Evolutionary conservation across 2,797 vertebrate genomes (phyloP).

Genomic region (Fratercula arctica): DNA sequence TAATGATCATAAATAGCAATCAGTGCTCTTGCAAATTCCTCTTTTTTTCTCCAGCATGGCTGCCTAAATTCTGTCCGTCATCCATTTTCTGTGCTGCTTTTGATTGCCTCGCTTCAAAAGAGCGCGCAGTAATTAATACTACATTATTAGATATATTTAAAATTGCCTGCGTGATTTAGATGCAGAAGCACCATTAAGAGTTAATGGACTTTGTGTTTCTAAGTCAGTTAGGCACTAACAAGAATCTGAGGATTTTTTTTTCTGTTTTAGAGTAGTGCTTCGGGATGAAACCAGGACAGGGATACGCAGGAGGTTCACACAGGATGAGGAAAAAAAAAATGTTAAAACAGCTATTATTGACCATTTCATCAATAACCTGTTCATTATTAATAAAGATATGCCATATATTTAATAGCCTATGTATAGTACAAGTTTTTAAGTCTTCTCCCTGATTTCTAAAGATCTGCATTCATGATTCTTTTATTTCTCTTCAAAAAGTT

Average conservation of each 20-base stretch:
- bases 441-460: neutral
- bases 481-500: slow-evolving; percentile 10
- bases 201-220: neutral
- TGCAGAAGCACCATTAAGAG: neutral
- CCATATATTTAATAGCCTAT: neutral
- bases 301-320: neutral
- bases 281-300: neutral
- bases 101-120: neutral
- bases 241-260: neutral
- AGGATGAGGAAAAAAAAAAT: neutral
- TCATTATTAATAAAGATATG: neutral
- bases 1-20: neutral
- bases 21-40: neutral
- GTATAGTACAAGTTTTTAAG: neutral
- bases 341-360: neutral
- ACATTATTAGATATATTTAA: neutral
- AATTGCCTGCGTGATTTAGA: neutral
- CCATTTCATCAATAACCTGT: neutral
- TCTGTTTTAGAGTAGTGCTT: neutral
- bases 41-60: neutral
- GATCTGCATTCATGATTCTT: neutral
- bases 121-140: neutral
- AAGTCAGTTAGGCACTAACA: neutral
- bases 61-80: neutral
- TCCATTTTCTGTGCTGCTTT: neutral